Conservation (phyloP, 2,888 invertebrate genomes). For the Pachymerium ferrugineum region DNA sequence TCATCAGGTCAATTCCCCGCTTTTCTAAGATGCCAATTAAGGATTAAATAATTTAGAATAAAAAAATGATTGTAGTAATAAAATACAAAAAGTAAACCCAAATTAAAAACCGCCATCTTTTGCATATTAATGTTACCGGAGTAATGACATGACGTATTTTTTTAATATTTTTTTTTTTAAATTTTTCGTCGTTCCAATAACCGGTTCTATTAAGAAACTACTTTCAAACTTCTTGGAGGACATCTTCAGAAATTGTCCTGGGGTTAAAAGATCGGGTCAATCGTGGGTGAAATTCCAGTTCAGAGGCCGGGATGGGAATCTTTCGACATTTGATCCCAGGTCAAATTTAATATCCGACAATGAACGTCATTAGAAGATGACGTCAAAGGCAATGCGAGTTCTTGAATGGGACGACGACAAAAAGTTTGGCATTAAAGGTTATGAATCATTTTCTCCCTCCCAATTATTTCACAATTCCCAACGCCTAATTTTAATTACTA, state of each 20-base stretch:
- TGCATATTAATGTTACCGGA: neutral
- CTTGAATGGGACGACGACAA: no score
- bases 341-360: slow-evolving; percentile 4
- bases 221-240: neutral
- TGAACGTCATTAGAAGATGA: neutral
- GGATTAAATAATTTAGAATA: no score
- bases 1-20: no score
- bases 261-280: neutral
- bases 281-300: slow-evolving; percentile 21
- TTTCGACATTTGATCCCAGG: slow-evolving; percentile 7
- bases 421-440: no score
- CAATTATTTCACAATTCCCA: neutral
- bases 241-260: neutral
- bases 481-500: slow-evolving; percentile 16
- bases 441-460: no score
- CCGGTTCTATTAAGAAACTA: neutral
- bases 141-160: neutral
- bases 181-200: neutral
- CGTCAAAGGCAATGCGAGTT: no score
- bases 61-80: no score
- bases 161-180: neutral
- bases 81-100: neutral
- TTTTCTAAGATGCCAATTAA: no score
- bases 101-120: neutral
- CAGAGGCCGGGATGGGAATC: slow-evolving; percentile 6